Evolutionary conservation across 2,888 invertebrate species (phyloP), one percentile per base, ranked within the genome.

Genomic region (Zaprionus obscuricornis): DNA sequence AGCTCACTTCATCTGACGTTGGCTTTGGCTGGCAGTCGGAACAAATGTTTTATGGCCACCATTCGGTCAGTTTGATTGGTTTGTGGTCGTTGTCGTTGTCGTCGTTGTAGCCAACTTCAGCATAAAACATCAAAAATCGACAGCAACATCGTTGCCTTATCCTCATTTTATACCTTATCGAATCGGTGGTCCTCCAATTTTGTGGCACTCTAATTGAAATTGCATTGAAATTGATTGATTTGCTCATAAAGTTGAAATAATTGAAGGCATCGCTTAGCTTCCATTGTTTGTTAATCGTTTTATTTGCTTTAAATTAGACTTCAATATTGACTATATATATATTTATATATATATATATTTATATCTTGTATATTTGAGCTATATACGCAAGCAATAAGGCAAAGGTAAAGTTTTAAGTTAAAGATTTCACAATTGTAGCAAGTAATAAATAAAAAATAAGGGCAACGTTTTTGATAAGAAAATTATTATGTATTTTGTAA

Each of bases 181-280:
- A 29, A 4, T 29, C 24, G 5, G n/a, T n/a, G 51, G 13, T 7
- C 27, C 27, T 18, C 47, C 58, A 47, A 29, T 42, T 47, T 54
- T 49, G 51, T 56, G 65, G 54, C 68, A 60, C 66, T 64, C 74
- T 85, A 82, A 82, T 82, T 85, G 83, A 79, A 82, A 82, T 83
- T 85, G 83, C 85, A 85, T 79, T 82, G 79, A 75, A 82, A 75
- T 83, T 82, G 81, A 85, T 82, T 85, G 81, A 82, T 82, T 85
- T 45, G 71, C 50, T 73, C 75, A 74, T 85, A 81, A 81, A 81
- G 39, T 58, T 20, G 56, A 43, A 56, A 62, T 51, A 52, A 27
- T 69, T 34, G 49, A 39, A 29, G 33, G 34, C 45, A 54, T 54
- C 56, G 31, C 33, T 40, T 34, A 40, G 43, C 42, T 31, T 47